phyloP scores from a whole-genome alignment of 2,113 vertebrate species.

The Salvelinus namaycush region DNA sequence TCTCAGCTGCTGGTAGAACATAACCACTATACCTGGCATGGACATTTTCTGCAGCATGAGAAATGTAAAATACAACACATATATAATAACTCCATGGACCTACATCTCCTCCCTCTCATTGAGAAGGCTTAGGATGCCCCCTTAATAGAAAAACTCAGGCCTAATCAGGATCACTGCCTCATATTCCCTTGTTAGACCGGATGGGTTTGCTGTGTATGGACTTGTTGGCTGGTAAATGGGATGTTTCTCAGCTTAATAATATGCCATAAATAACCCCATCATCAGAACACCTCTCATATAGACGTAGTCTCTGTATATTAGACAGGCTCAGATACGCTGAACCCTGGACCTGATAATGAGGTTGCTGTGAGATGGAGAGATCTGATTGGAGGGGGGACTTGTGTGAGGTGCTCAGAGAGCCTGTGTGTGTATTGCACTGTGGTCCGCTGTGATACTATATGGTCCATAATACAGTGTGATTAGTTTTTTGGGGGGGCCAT shows the following conservation, averaged over 20 bases:
- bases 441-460: constrained; percentile 45
- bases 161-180: constrained; percentile 6
- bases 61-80: neutral
- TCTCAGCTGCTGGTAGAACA: constrained; percentile 28
- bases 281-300: constrained; percentile 18
- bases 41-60: constrained; percentile 10
- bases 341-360: constrained; percentile 68
- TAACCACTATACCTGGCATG: constrained; percentile 14
- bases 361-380: constrained; percentile 29
- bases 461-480: constrained; percentile 38
- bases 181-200: constrained; percentile 2
- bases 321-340: constrained; percentile 59
- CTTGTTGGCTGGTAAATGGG: constrained; percentile 44
- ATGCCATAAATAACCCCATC: constrained; percentile 40
- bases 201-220: constrained; percentile 37
- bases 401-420: constrained; percentile 32
- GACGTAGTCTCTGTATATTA: constrained; percentile 2
- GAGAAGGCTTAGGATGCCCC: neutral
- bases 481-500: constrained; percentile 45
- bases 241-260: constrained; percentile 25
- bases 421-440: constrained; percentile 51
- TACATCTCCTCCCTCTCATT: neutral
- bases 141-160: constrained; percentile 1
- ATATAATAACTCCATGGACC: constrained; percentile 1
- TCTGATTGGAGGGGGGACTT: constrained; percentile 42